Base-by-base conservation (phyloP, 2,797 vertebrate genomes). In the Hoplostethus mediterraneus region DNA sequence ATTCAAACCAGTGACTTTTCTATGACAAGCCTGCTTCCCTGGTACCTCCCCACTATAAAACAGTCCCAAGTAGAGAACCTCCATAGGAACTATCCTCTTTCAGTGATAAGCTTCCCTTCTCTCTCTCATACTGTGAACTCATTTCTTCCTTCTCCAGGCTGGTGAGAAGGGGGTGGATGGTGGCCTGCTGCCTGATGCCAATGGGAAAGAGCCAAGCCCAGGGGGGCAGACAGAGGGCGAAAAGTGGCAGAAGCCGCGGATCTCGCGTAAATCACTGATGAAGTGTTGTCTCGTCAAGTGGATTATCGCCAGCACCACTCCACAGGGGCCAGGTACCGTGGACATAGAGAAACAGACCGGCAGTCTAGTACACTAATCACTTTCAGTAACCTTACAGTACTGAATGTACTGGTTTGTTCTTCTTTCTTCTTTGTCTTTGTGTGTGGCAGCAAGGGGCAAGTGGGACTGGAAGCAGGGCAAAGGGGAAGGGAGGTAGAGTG, bases 261-360 rank as follows among this genome's bases (percentile, higher is more conserved):
- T 97, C 51, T 82, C 94, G 0, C 94, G 94, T 51, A 95, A 95
- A 88, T 95, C 96, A 1, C 88, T 97, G 80, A 96, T 96, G 96
- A 94, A 93, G 31, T 97, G 96, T 60, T 97, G 96, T 58, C 90
- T 96, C 25, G 94, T 96, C 69, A 97, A 96, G 87, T 96, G 96
- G 95, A 96, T 97, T 69, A 94, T 96, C 25, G 95, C 94, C 72
- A 96, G 95, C 2, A 87, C 95, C 0, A 93, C 90, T 0, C 92
- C 95, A 0, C 95, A 96, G 85, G 95, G 95, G 9, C 94, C 95
- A 95, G 96, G 96, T 97, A 28, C 28, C 28, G 28, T 28, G 28
- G 28, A 28, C 28, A 3, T 28, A 95, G 59, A 51, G 10, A n/a
- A 4, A 33, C 56, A 16, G 45, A 55, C 5, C 47, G 63, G 30